Base-by-base conservation (phyloP, 1,140 invertebrate genomes). In the Drosophila watanabei region DNA sequence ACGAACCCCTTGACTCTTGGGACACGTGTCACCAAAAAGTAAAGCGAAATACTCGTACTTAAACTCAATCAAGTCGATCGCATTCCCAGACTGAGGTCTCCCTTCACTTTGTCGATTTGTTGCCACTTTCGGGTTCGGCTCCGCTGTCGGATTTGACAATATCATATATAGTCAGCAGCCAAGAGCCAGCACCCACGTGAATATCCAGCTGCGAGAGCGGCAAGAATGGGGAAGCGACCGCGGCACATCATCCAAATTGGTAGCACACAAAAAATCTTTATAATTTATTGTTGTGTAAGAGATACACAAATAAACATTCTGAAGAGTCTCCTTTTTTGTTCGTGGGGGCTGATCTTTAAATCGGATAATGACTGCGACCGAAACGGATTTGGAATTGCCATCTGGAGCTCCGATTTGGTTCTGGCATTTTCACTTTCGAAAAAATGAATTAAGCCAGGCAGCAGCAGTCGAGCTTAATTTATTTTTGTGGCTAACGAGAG, bases 251-350 rank as follows among this genome's bases (percentile, higher is more conserved):
- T 85, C 82, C 82, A 85, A 85, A 81, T 85, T 76, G 70, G 70
- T 73, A 73, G 70, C 70, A 39, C 35, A 58, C 14, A 68, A 75
- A 57, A 75, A 56, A 59, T 54, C 35, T 37, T 66, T 72, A 60
- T 37, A 58, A 63, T 70, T 57, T 73, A 75, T 75, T 62, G 62
- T 70, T 79, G 61, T 85, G 82, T 82, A 85, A 85, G 82, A 85
- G 82, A 85, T 86, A 86, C 79, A 82, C 82, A 86, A 82, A 86
- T 82, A 85, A 86, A 82, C 69, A 75, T 65, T 65, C 54, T 87
- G 52, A 79, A 82, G 72, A 59, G 57, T 60, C 64, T 75, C 82
- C 82, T 85, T 85, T 79, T 85, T 75, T 68, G 82, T 84, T 59
- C 48, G 54, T 57, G 54, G 69, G 32, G 61, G 14, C 73, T 78